Base-by-base conservation (phyloP, 2,888 invertebrate species). In the Nomada fabriciana region DNA sequence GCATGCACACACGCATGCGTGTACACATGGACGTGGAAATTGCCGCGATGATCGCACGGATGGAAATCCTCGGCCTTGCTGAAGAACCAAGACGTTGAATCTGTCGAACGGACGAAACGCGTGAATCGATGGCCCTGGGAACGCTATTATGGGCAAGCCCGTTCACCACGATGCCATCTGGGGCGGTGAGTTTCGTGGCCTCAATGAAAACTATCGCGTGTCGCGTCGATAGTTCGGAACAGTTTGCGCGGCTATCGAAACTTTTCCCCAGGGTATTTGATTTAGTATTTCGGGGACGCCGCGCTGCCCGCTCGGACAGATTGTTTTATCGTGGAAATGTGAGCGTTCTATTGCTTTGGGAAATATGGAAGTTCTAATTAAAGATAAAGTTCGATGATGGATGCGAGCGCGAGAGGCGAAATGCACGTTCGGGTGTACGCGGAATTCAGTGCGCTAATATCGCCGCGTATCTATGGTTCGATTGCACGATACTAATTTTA, bases 61-160 rank as follows among this genome's bases (percentile, higher is more conserved):
- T 42, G 59, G 76, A 73, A 55, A 29, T 53, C 29, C 47, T 52
- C 20, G 29, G 42, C 47, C 47, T 50, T 69, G 53, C 52, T 23
- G 69, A 50, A 50, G 57, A 67, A 65, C 18, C 52, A 43, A 52
- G 67, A 60, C 61, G 67, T n/a, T 76, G 50, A 75, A 71, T 61
- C 73, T 73, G 57, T 80, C 76, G 65, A 75, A 75, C 47, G 70
- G 76, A 15, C 36, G 55, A 10, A 68, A 13, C 50, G 29, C 69
- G 69, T 80, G 78, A 87, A 72, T 84, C 15, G 75, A 88, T 79
- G 47, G 85, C 68, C 69, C 59, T 77, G n/a, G 59, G 74, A 57
- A 61, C 65, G 60, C 74, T 61, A 57, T 29, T 61, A 57, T 23
- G 15, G 29, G 25, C 20, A 9, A 57, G 25, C 13, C 23, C 61